Evolutionary conservation across 2,888 invertebrate species (phyloP).

Genomic region (Trypoxylon attenuatum): DNA sequence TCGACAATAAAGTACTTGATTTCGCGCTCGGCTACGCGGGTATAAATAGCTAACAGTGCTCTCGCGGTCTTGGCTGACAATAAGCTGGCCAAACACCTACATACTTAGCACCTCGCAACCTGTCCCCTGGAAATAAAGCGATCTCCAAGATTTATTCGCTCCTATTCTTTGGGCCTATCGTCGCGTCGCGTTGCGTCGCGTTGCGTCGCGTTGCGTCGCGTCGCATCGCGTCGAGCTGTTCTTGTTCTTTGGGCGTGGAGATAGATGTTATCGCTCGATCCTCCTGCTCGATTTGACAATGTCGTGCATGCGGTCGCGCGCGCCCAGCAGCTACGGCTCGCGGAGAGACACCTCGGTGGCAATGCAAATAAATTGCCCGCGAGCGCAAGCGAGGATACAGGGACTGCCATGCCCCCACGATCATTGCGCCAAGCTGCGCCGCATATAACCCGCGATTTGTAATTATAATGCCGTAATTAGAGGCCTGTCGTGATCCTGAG

Average conservation of each 20-base stretch:
- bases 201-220: not conserved
- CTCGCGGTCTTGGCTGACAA: too few species aligned
- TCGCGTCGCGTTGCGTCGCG: not conserved
- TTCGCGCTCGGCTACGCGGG: not conserved
- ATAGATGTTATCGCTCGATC: slow-evolving; percentile 37
- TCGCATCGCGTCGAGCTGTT: not conserved
- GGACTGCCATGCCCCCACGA: slow-evolving; percentile 54
- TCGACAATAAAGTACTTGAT: slow-evolving; percentile 10
- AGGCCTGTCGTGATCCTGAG: slow-evolving; percentile 68
- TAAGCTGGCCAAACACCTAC: too few species aligned
- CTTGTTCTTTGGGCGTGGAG: slow-evolving; percentile 37
- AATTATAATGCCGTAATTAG: slow-evolving; percentile 73
- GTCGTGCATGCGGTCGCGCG: too few species aligned
- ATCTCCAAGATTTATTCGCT: slow-evolving; percentile 22
- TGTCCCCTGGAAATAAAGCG: slow-evolving; percentile 34
- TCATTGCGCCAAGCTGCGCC: slow-evolving; percentile 49
- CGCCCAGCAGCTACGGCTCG: slow-evolving; percentile 38
- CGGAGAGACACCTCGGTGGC: slow-evolving; percentile 48
- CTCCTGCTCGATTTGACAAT: slow-evolving; percentile 43
- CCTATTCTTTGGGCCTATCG: slow-evolving; percentile 9
- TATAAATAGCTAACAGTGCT: slow-evolving; percentile 1
- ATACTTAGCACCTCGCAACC: not conserved
- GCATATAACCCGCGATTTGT: slow-evolving; percentile 65
- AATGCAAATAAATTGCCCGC: slow-evolving; percentile 53
- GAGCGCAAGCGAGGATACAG: too few species aligned